Conservation (phyloP, 1,140 invertebrate genomes). For the Magallana angulata region DNA sequence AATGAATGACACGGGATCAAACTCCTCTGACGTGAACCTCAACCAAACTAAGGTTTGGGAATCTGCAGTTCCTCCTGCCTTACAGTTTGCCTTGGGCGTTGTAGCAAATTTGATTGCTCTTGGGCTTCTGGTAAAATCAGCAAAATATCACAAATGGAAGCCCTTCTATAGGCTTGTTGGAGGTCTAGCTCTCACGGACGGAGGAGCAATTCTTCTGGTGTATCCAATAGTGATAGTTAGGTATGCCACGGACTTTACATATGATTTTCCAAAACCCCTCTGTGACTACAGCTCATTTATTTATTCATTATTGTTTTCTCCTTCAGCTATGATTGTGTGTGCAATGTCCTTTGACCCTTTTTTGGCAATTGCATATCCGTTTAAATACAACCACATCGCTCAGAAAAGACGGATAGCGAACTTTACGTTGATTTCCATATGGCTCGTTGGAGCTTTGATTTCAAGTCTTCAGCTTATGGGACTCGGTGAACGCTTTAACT, state of each 20-base stretch:
- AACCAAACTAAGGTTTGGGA: background rate
- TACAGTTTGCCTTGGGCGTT: constrained; percentile 64
- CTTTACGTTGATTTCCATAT: constrained; percentile 64
- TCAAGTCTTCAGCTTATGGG: constrained; percentile 76
- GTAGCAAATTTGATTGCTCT: constrained; percentile 67
- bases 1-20: too few species aligned
- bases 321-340: constrained; percentile 77
- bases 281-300: constrained; percentile 77
- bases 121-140: constrained; percentile 59
- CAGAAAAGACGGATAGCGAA: constrained; percentile 64
- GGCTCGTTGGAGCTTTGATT: constrained; percentile 70
- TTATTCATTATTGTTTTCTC: constrained; percentile 76
- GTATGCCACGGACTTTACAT: constrained; percentile 65
- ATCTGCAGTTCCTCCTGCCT: background rate
- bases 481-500: constrained; percentile 69
- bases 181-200: constrained; percentile 68
- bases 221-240: constrained; percentile 69
- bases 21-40: background rate
- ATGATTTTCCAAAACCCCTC: constrained; percentile 67
- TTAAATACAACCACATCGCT: constrained; percentile 73
- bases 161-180: constrained; percentile 70
- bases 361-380: constrained; percentile 76
- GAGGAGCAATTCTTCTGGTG: constrained; percentile 65
- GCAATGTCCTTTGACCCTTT: constrained; percentile 78
- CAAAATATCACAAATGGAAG: constrained; percentile 60